Percentiles rank a stretch among this genome's conserved stretches.
Evolutionary conservation across 2,888 invertebrate species (phyloP).

Genomic region (Hirtodrosophila confusa): DNA sequence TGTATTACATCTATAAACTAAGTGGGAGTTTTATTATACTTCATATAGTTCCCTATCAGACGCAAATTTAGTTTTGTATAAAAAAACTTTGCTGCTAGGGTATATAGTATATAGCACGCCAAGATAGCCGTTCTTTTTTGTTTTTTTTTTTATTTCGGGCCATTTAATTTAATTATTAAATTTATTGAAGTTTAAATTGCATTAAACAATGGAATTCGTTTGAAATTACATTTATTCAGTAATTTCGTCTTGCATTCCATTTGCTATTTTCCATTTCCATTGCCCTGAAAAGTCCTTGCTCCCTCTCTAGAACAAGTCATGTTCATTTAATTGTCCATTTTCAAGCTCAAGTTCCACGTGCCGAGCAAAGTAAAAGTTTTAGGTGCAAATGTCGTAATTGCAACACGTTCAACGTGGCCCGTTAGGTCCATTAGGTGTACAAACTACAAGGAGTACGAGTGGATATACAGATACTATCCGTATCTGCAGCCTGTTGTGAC

Average conservation of each 20-base stretch:
- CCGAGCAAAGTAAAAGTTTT: conserved; percentile 64
- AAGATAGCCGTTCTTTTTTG: too few species aligned
- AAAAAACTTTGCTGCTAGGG: too few species aligned
- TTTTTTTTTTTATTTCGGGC: too few species aligned
- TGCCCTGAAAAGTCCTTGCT: neutral
- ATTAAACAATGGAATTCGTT: neutral
- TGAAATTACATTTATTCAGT: neutral
- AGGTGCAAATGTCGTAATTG: conserved; percentile 68
- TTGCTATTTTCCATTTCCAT: conserved; percentile 7
- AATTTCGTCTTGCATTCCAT: conserved; percentile 5
- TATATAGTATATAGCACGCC: too few species aligned
- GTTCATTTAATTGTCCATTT: conserved; percentile 55
- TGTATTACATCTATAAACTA: too few species aligned
- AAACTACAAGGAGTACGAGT: conserved; percentile 11
- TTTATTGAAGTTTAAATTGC: too few species aligned
- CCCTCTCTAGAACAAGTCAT: conserved; percentile 25
- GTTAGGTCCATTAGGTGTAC: conserved; percentile 69
- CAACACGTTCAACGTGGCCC: conserved; percentile 60
- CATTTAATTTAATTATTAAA: too few species aligned
- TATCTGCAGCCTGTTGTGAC: conserved; percentile 67
- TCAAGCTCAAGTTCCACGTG: conserved; percentile 41
- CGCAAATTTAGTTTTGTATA: too few species aligned
- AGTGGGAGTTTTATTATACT: too few species aligned
- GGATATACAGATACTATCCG: conserved; percentile 17
- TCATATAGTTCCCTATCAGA: too few species aligned